Conservation (phyloP, 1,140 invertebrate species). For the Hycleus phaleratus region DNA sequence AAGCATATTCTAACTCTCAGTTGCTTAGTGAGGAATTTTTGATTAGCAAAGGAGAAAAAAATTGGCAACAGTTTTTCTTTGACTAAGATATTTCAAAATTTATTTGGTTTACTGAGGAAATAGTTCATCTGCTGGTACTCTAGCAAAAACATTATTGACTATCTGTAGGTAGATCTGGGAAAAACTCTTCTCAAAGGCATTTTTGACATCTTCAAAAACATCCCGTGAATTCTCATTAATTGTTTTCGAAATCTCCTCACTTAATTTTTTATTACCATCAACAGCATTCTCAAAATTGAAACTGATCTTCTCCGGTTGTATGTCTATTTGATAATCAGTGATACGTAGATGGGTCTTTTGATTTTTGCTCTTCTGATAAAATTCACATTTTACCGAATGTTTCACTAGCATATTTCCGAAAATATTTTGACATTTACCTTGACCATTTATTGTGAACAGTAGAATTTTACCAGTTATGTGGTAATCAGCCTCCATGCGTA, state of each 20-base stretch:
- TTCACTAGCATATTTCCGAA: neutral
- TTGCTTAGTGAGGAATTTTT: too few species aligned
- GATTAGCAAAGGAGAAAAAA: too few species aligned
- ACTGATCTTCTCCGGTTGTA: neutral
- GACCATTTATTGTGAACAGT: neutral
- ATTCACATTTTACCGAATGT: neutral
- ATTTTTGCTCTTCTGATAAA: neutral
- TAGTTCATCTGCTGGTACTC: neutral
- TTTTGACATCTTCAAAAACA: constrained; percentile 1
- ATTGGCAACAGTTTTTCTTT: too few species aligned
- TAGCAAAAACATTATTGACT: neutral
- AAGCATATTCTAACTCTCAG: too few species aligned
- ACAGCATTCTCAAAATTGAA: constrained; percentile 2
- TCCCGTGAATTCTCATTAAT: neutral
- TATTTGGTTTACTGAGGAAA: neutral
- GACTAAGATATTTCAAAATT: too few species aligned
- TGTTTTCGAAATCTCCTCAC: neutral
- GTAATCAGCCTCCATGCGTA: neutral
- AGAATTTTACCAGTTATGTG: neutral
- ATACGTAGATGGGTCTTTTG: neutral
- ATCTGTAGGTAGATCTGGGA: neutral
- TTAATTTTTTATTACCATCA: neutral
- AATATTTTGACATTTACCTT: neutral
- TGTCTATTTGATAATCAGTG: neutral
- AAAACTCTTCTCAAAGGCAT: neutral